A percentile compares a stretch with the other conserved stretches of the same genome.
Conservation (phyloP, 2,888 invertebrate species). For the Panzeria rudis region DNA sequence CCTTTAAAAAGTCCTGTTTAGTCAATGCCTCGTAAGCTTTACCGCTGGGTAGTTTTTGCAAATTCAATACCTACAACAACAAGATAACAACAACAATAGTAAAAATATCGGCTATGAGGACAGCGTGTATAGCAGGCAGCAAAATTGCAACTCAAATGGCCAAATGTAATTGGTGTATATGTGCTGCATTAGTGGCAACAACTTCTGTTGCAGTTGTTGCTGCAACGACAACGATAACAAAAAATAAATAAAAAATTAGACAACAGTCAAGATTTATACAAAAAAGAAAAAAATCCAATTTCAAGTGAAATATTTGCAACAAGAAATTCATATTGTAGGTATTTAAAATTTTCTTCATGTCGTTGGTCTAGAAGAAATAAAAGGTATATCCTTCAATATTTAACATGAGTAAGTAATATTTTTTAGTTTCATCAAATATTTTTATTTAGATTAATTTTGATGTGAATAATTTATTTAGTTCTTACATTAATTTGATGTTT, state of each 20-base stretch:
- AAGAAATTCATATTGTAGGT: slow-evolving; percentile 10
- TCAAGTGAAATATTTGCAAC: slow-evolving; percentile 50
- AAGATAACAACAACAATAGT: slow-evolving; percentile 61
- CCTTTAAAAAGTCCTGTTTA: too few relatives aligned
- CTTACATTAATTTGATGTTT: background rate
- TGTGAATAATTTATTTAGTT: background rate
- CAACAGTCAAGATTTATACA: slow-evolving; percentile 58
- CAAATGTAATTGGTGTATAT: slow-evolving; percentile 62
- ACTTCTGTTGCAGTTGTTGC: slow-evolving; percentile 47
- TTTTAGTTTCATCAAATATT: background rate
- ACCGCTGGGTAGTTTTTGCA: too few relatives aligned
- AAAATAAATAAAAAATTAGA: slow-evolving; percentile 35
- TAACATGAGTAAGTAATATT: background rate
- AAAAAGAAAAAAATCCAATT: slow-evolving; percentile 48
- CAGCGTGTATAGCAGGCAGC: slow-evolving; percentile 39
- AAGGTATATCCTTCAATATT: slow-evolving; percentile 26
- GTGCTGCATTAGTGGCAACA: slow-evolving; percentile 48
- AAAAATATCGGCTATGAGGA: slow-evolving; percentile 64
- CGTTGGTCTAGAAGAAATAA: background rate
- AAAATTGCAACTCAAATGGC: slow-evolving; percentile 53
- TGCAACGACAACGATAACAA: slow-evolving; percentile 24
- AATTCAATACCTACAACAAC: slow-evolving; percentile 62
- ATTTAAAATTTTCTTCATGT: background rate
- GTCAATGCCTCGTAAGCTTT: too few relatives aligned
- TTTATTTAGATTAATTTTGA: background rate